Conservation (phyloP, 2,113 vertebrate species). For the Glaucidium brasilianum region DNA sequence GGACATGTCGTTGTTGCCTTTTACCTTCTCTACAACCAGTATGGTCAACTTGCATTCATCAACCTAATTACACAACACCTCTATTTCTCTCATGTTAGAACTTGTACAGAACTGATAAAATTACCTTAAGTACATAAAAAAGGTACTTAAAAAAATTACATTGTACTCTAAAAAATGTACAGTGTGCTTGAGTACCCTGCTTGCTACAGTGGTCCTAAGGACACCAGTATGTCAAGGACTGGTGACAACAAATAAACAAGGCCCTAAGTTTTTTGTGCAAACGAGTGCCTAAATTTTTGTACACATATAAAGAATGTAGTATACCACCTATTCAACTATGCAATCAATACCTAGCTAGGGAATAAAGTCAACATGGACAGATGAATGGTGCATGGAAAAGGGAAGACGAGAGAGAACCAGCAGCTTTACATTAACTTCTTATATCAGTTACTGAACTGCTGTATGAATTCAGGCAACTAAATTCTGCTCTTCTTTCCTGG, state of each 20-base stretch:
- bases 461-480: background rate
- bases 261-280: background rate
- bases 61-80: background rate
- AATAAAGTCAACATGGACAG: background rate
- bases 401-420: background rate
- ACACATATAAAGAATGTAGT: background rate
- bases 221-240: background rate
- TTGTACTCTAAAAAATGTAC: too few species aligned
- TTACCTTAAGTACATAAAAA: too few species aligned
- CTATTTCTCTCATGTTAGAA: background rate
- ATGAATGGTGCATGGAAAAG: background rate
- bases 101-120: background rate
- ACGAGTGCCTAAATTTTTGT: background rate
- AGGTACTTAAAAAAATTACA: too few species aligned
- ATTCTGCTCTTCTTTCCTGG: background rate
- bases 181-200: background rate
- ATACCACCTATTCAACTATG: background rate
- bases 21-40: background rate
- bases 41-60: background rate
- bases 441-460: background rate
- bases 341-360: background rate
- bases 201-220: background rate
- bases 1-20: background rate
- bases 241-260: background rate
- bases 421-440: background rate